Percentiles rank a stretch among this genome's conserved stretches.
These are phyloP conservation scores for Sminthurides aquaticus DNA, from an alignment of 2,888 invertebrate genomes.

Conservation along the genomic window DNA sequence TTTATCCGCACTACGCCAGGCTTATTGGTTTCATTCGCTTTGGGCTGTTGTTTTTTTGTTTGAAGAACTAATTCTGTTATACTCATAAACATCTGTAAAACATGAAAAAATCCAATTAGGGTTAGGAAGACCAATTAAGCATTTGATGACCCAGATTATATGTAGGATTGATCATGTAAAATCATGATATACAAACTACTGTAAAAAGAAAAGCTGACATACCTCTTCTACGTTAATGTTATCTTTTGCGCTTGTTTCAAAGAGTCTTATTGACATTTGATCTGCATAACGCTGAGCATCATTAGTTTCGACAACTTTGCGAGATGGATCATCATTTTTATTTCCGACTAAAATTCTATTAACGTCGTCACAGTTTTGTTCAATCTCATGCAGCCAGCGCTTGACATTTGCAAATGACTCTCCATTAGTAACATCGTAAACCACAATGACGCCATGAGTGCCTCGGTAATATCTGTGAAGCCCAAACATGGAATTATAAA, in stretches of 20 bases:
- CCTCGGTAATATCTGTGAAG: constrained; percentile 79
- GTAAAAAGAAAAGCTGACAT: constrained; percentile 48
- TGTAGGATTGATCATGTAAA: no score
- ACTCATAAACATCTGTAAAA: constrained; percentile 61
- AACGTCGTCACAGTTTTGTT: constrained; percentile 98
- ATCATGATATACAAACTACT: no score
- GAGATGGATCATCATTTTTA: constrained; percentile 88
- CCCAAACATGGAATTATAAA: background rate
- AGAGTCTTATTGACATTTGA: constrained; percentile 93
- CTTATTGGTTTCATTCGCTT: constrained; percentile 55
- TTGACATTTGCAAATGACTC: constrained; percentile 99
- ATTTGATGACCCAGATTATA: background rate
- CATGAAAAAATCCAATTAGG: constrained; percentile 19
- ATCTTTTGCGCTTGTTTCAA: constrained; percentile 98
- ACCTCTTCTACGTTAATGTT: constrained; percentile 99
- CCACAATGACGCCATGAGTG: constrained; percentile 98
- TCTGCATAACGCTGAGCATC: constrained; percentile 95
- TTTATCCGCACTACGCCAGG: background rate
- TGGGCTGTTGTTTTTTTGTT: constrained; percentile 73
- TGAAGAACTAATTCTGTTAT: constrained; percentile 73
- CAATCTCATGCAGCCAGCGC: constrained; percentile 97
- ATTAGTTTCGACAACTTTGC: constrained; percentile 92
- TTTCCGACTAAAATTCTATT: constrained; percentile 98
- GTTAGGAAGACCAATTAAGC: background rate
- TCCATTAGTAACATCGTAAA: constrained; percentile 97